phyloP scores from a whole-genome alignment of 2,797 vertebrate genomes.

The Rhyacichthys aspro region DNA sequence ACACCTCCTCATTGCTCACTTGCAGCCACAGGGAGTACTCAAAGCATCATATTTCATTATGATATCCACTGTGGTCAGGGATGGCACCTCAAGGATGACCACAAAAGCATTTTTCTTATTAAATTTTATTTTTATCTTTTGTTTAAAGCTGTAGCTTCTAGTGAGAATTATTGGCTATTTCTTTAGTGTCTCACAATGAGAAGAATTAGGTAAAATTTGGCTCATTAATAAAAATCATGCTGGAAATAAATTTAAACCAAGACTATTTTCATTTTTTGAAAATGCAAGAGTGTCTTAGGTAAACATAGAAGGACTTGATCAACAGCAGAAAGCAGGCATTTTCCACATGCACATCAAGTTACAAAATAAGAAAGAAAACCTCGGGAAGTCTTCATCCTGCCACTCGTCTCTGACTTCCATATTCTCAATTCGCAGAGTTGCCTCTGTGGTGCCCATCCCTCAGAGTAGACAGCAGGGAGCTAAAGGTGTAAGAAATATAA shows the following conservation, averaged over 20 bases:
- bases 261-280: too few species aligned
- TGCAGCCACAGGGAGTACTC: slow-evolving; percentile 9
- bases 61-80: too few species aligned
- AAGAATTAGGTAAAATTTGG: too few species aligned
- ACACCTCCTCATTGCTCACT: slow-evolving; percentile 20
- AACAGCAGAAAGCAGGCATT: background rate
- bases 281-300: background rate
- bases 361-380: slow-evolving; percentile 69
- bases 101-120: too few species aligned
- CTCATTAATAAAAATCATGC: too few species aligned
- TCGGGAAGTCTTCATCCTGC: slow-evolving; percentile 93
- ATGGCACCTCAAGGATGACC: too few species aligned
- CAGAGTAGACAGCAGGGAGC: slow-evolving; percentile 44
- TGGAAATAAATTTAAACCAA: too few species aligned
- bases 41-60: background rate
- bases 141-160: too few species aligned
- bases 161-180: too few species aligned
- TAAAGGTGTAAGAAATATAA: slow-evolving; percentile 25
- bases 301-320: background rate
- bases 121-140: too few species aligned
- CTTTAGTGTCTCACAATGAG: too few species aligned
- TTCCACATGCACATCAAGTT: background rate
- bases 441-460: slow-evolving; percentile 90
- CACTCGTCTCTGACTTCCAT: slow-evolving; percentile 91
- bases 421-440: slow-evolving; percentile 89